Evolutionary conservation across 1,140 invertebrate genomes (phyloP), one percentile per base, ranked within the genome.

Genomic region (Microplitis demolitor): DNA sequence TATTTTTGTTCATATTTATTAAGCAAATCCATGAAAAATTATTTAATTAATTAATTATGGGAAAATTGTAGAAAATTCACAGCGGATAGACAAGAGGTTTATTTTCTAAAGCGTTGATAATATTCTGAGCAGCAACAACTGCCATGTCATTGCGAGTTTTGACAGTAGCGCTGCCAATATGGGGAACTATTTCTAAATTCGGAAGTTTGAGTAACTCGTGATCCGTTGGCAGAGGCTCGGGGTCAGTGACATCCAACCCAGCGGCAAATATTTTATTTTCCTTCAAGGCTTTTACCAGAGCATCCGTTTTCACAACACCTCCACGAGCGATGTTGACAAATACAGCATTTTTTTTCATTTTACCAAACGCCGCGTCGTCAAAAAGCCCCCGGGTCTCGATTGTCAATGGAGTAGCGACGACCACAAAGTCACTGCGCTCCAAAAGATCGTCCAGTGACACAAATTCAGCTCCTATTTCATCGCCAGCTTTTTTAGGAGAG

Each of bases 191-290:
- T 70, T 94, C 93, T 94, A 82, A 76, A 90, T 97, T 97, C 3
- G 91, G 88, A 31, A 98, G 80, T 68, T 89, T 89, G 1, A 96
- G 85, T 2, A 98, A 87, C 33, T 92, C 91, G 85, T 96, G 90
- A 80, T 94, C 89, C 0, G 89, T 82, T 0, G 95, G 93, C 33
- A 98, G 79, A 3, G 96, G 97, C 86, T 98, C 96, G 0, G 96
- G 96, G 4, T 91, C 91, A 58, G 92, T 95, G 1, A 98, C 97
- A 84, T 98, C 97, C 1, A 98, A 87, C 1, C 95, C 97, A 0
- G 96, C 96, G 0, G 92, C 93, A 79, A 91, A 92, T 76, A 98
- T 97, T 73, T 88, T 84, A 0, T 91, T 89, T 61, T 89, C 88
- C 66, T 90, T 89, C 24, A 98, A 81, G 0, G 95, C 96, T 74